Evolutionary conservation across 1,140 invertebrate species (phyloP), one percentile per base, ranked within the genome.

Genomic region (Phortica variegata): DNA sequence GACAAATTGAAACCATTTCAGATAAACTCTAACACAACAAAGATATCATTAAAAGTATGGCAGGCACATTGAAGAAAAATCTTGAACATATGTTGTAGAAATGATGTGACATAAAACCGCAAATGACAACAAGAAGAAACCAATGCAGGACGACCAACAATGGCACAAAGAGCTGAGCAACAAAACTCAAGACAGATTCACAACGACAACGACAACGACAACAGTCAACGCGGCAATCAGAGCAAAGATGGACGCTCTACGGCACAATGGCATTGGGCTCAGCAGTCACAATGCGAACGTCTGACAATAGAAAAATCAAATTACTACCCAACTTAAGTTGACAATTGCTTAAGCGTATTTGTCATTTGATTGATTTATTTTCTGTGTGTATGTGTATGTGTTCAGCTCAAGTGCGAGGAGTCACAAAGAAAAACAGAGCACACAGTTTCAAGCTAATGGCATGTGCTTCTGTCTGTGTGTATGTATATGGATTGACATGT

Each of bases 341-440:
- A 60, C 65, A 68, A 68, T 69, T 68, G 65, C 61, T 61, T 58
- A 56, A 69, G 65, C 65, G 69, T 69, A 68, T 68, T 68, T 68
- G 65, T 59, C 65, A 65, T 68, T 61, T 68, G 65, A 68, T 68
- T 68, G 65, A 68, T 68, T 68, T 68, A 68, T 68, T 65, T 45
- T 54, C 43, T 32, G 50, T 58, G 60, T 57, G 48, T 36, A n/a
- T n/a, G n/a, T n/a, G n/a, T n/a, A n/a, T n/a, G n/a, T n/a, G n/a
- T n/a, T n/a, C n/a, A n/a, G n/a, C n/a, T n/a, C n/a, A n/a, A 51
- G 47, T 50, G 47, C 54, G 49, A 65, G 54, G 53, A 59, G 49
- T 56, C 42, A 43, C 23, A 47, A 40, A n/a, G n/a, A n/a, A n/a
- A n/a, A n/a, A n/a, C n/a, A n/a, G n/a, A n/a, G n/a, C n/a, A n/a